Base-by-base conservation (phyloP, 30 jellyfish, hydroid and myxozoan species). In the Hydractinia symbiolongicarpus region DNA sequence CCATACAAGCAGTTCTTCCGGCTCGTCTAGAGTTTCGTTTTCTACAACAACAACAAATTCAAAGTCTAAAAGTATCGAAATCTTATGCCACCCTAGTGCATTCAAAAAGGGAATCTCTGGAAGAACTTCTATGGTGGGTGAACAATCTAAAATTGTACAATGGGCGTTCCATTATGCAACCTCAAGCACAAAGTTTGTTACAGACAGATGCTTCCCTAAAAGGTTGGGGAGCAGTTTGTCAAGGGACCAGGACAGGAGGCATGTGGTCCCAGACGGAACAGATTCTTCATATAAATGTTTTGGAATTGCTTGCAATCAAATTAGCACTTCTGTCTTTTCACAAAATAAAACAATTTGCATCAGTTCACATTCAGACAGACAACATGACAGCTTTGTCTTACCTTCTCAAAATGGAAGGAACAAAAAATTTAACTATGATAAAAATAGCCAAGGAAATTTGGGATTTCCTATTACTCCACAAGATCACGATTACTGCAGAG, bases 141-240 rank as follows among this genome's bases (percentile, higher is more conserved):
- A 10, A 72, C 72, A 72, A 72, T 10, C 8, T 72, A 72, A 10
- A 7, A 21, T 21, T 72, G 14, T 8, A 72, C 57, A 72, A 72
- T 72, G 16, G 81, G 16, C 70, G 81, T 72, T 72, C 81, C 8
- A 4, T 72, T 9, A 53, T 72, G 62, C 62, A 72, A 51, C 62
- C 10, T 30, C 78, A 16, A 15, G 15, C 78, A 16, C 78, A 20
- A 68, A 15, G n/a, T 10, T 11, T 30, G 21, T 11, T 0, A 11
- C 78, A 68, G 51, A 68, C 78, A 68, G 81, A 72, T 72, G 74
- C 72, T 7, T 72, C 81, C 62, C 10, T 5, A 1, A 10, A 30
- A 72, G 81, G 81, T 51, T 72, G 81, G 72, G 16, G 72, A 51
- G 16, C 9, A 64, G 16, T 13, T 13, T 13, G 9, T 64, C 16